Evolutionary conservation across 2,888 invertebrate species (phyloP), one percentile per base, ranked within the genome.

Genomic region (Xestobium rufovillosum): DNA sequence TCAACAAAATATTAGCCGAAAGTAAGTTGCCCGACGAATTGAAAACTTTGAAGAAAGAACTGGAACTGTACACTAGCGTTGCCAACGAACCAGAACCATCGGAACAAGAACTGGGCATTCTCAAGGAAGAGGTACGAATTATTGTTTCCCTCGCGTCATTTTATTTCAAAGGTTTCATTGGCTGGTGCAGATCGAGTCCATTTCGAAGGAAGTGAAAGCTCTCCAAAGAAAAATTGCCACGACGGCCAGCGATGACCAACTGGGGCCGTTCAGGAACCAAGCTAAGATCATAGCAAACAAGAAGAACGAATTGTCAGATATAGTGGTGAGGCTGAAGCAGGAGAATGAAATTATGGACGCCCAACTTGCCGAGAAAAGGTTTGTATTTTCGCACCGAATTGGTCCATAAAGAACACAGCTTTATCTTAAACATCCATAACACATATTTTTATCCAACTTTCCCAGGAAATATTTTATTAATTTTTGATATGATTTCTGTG

Each of bases 231-330:
- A 19, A 19, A 6, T 19, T 8, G 23, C 23, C 23, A n/a, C n/a
- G 6, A 19, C 6, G 6, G 6, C 23, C n/a, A 19, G n/a, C 23
- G 23, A 19, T 8, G 23, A 19, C 23, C 6, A 19, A n/a, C 23
- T 19, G n/a, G 23, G 6, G 23, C 23, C 23, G 23, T 19, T 19
- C n/a, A 19, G 23, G 23, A 19, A 19, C 23, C 23, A 19, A 19
- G 23, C 23, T 8, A 19, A 19, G n/a, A 19, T 19, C n/a, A 19
- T 19, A 19, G 23, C 23, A 6, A 19, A 19, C 23, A 19, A 19
- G n/a, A 19, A 19, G n/a, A 19, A 19, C n/a, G 23, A 19, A 19
- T n/a, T 19, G 6, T 19, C 23, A 8, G 23, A 19, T 6, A n/a
- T n/a, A n/a, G 23, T 19, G 6, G n/a, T 19, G 23, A 19, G 23